These are phyloP conservation scores for Creontiades dilutus DNA, from an alignment of 2,888 invertebrate genomes.

Conservation along the genomic window DNA sequence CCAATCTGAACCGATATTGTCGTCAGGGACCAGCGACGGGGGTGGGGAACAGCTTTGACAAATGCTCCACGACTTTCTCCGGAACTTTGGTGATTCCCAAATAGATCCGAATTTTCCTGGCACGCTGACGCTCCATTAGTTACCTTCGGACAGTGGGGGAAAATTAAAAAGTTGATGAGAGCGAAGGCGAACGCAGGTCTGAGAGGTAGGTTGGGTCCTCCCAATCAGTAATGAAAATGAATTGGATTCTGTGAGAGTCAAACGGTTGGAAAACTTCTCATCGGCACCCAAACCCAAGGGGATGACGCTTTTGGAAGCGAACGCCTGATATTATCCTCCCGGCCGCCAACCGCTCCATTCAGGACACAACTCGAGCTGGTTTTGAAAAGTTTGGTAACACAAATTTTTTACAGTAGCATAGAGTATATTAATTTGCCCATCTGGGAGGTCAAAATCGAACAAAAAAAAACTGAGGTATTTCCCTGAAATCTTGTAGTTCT, in stretches of 20 bases:
- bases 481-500: too few relatives aligned
- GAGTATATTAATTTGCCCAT: too few relatives aligned
- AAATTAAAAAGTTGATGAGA: conserved; percentile 28
- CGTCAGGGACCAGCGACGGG: not conserved
- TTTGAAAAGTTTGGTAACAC: too few relatives aligned
- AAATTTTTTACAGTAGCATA: too few relatives aligned
- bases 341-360: too few relatives aligned
- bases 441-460: too few relatives aligned
- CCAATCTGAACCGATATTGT: not conserved
- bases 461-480: too few relatives aligned
- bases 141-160: not conserved
- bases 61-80: conserved; percentile 18
- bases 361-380: too few relatives aligned
- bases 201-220: not conserved
- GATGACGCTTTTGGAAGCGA: too few relatives aligned
- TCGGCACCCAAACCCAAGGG: too few relatives aligned
- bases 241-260: not conserved
- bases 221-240: not conserved
- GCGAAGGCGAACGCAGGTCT: not conserved
- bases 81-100: not conserved
- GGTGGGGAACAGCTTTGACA: not conserved
- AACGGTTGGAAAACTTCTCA: too few relatives aligned
- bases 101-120: not conserved
- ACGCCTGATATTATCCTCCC: too few relatives aligned
- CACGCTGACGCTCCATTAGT: conserved; percentile 13